These are phyloP conservation scores for Bombus affinis DNA, from an alignment of 1,140 invertebrate species.

Conservation along the genomic window DNA sequence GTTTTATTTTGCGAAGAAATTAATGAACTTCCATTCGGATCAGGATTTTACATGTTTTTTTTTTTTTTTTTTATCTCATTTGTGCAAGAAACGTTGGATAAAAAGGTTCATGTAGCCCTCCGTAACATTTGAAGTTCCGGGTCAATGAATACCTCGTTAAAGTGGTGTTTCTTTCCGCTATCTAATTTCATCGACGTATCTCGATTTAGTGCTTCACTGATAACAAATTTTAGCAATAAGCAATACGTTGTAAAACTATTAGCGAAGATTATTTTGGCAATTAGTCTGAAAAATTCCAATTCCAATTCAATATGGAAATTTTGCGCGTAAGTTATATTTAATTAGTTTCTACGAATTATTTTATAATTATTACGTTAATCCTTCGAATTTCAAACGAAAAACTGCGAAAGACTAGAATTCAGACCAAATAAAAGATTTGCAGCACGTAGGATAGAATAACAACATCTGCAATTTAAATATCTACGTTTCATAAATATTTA, in stretches of 20 bases:
- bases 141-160: slow-evolving; percentile 46
- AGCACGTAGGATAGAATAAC: neutral
- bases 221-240: neutral
- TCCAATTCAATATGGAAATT: neutral
- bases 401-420: too few relatives aligned
- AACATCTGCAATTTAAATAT: neutral
- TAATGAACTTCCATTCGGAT: slow-evolving; percentile 5
- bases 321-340: neutral
- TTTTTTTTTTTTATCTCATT: too few relatives aligned
- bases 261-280: neutral
- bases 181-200: slow-evolving; percentile 46
- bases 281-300: neutral
- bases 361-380: too few relatives aligned
- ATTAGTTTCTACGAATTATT: too few relatives aligned
- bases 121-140: slow-evolving; percentile 37
- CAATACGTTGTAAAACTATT: neutral
- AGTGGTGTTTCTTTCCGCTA: slow-evolving; percentile 30
- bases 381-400: too few relatives aligned
- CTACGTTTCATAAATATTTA: neutral
- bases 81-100: neutral
- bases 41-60: neutral
- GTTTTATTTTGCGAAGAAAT: neutral
- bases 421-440: too few relatives aligned
- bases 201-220: neutral
- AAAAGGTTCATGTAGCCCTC: slow-evolving; percentile 8